These are phyloP conservation scores for Neodon shergylaensis DNA, from an alignment of 2,113 vertebrate genomes.

Conservation along the genomic window DNA sequence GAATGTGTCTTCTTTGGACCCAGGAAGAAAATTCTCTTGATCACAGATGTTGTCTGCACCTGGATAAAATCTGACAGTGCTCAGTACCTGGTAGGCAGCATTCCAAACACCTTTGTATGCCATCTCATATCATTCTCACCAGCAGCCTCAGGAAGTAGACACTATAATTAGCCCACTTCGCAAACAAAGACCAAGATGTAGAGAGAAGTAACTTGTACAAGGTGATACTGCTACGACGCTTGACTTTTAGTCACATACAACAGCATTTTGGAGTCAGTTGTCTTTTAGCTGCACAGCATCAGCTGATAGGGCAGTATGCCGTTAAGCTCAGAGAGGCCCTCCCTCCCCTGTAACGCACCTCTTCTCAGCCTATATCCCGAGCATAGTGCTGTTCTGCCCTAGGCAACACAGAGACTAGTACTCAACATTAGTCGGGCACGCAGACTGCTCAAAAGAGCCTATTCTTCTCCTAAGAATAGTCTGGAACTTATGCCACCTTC, in stretches of 20 bases:
- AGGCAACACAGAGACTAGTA: not conserved
- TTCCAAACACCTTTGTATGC: constrained; percentile 10
- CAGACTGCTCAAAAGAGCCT: not conserved
- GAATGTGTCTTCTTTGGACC: not conserved
- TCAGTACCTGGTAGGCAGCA: not conserved
- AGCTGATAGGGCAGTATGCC: not conserved
- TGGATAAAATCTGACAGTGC: not conserved
- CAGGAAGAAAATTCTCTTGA: constrained; percentile 20
- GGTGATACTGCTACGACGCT: not conserved
- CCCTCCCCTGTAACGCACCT: not conserved
- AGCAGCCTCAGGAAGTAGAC: not conserved
- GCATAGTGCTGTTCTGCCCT: not conserved
- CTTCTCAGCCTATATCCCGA: not conserved
- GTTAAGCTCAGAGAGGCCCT: not conserved
- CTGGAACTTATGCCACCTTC: not conserved
- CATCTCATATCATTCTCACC: constrained; percentile 36
- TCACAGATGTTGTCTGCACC: not conserved
- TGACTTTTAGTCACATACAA: not conserved
- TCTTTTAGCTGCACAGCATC: not conserved
- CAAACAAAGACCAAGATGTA: constrained; percentile 7
- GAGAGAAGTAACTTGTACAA: constrained; percentile 34
- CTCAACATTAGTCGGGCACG: not conserved
- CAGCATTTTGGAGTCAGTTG: not conserved
- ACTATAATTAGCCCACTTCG: not conserved
- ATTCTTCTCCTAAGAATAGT: not conserved